These are phyloP conservation scores for Heliconius himera DNA, from an alignment of 1,140 invertebrate genomes.

Conservation along the genomic window DNA sequence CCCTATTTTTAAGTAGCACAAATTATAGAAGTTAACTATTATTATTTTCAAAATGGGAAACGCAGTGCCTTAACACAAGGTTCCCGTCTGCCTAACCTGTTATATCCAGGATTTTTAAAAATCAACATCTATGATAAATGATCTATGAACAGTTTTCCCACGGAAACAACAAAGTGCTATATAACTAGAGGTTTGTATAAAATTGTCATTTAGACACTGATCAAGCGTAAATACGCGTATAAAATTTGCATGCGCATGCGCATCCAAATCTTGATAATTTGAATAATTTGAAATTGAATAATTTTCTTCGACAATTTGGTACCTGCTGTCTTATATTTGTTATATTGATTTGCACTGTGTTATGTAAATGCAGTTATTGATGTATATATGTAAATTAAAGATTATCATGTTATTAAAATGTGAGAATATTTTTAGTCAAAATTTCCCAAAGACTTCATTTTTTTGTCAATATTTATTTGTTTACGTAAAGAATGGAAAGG, in stretches of 20 bases:
- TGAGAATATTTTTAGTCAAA: constrained; percentile 56
- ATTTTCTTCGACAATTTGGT: background rate
- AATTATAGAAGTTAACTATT: too few relatives aligned
- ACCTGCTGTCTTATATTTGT: constrained; percentile 18
- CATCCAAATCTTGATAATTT: constrained; percentile 31
- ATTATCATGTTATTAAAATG: constrained; percentile 58
- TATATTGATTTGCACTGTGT: constrained; percentile 10
- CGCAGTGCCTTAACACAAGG: too few relatives aligned
- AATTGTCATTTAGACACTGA: constrained; percentile 66
- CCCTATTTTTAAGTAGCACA: too few relatives aligned
- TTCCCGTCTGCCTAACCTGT: too few relatives aligned
- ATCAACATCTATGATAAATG: background rate
- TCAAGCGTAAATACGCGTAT: constrained; percentile 55
- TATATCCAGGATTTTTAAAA: too few relatives aligned
- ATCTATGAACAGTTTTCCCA: constrained; percentile 22
- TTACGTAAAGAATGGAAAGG: too few relatives aligned
- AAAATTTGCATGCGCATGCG: constrained; percentile 57
- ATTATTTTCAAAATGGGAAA: too few relatives aligned
- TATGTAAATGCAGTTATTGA: constrained; percentile 50
- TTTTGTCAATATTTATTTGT: background rate
- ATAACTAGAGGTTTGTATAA: constrained; percentile 67
- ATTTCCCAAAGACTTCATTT: constrained; percentile 58
- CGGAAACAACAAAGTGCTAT: constrained; percentile 40
- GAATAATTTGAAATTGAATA: background rate
- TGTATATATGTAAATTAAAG: constrained; percentile 60